Conservation (phyloP, 2,888 invertebrate species). For the Heliconius erato region DNA sequence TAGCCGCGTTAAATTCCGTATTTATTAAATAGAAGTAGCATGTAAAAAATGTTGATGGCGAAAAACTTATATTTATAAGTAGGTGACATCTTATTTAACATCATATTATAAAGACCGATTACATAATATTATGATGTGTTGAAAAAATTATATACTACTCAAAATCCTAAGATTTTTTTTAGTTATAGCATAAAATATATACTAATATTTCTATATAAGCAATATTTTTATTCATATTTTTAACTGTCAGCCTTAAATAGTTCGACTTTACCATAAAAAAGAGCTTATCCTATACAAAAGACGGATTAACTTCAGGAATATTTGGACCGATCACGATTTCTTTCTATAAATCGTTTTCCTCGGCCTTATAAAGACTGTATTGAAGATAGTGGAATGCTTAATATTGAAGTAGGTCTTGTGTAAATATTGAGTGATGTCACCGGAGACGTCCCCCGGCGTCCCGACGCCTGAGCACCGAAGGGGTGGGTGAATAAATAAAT, state of each 20-base stretch:
- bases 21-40: too few species aligned
- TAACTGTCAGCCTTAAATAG: not conserved
- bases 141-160: not conserved
- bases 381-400: constrained; percentile 44
- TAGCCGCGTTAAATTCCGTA: too few species aligned
- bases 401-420: constrained; percentile 53
- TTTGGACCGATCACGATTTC: not conserved
- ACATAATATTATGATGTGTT: too few species aligned
- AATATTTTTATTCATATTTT: not conserved
- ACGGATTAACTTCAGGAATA: not conserved
- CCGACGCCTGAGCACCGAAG: constrained; percentile 60
- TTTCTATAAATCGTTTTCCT: constrained; percentile 8
- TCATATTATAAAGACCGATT: not conserved
- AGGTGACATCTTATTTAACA: not conserved
- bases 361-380: constrained; percentile 27
- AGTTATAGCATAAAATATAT: too few species aligned
- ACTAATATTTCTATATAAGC: too few species aligned
- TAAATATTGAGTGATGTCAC: constrained; percentile 55
- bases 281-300: not conserved
- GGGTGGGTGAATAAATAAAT: constrained; percentile 49
- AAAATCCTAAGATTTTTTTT: not conserved
- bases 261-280: not conserved
- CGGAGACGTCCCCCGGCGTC: constrained; percentile 59
- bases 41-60: not conserved
- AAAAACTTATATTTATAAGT: not conserved